Percentiles rank a stretch among this genome's conserved stretches.
Conservation (phyloP, 30 jellyfish, hydroid and myxozoan species). For the Chrysaora quinquecirrha region DNA sequence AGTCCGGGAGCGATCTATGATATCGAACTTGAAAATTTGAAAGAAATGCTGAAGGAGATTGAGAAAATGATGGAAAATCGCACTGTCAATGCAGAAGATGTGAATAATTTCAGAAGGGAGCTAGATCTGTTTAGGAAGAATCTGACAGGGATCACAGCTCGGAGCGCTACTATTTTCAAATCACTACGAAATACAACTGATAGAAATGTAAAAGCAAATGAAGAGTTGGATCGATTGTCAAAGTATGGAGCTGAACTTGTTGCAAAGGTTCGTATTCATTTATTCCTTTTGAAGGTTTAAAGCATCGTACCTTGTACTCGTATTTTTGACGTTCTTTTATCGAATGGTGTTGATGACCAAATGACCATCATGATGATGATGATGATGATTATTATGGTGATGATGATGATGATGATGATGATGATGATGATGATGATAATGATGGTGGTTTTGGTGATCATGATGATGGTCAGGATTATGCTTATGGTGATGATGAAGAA, state of each 20-base stretch:
- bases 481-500: too few species aligned
- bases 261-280: too few species aligned
- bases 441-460: too few species aligned
- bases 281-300: too few species aligned
- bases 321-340: too few species aligned
- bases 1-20: conserved; percentile 87
- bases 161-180: conserved; percentile 58
- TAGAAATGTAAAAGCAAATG: conserved; percentile 57
- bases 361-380: too few species aligned
- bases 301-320: too few species aligned
- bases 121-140: conserved; percentile 63
- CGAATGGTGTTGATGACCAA: too few species aligned
- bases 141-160: conserved; percentile 59
- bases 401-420: too few species aligned
- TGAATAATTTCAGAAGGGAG: conserved; percentile 73
- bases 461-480: too few species aligned
- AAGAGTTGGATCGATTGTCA: conserved; percentile 66
- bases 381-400: too few species aligned
- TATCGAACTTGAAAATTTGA: conserved; percentile 50
- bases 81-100: conserved; percentile 68
- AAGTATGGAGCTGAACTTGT: conserved; percentile 35
- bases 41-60: conserved; percentile 45
- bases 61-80: conserved; percentile 58
- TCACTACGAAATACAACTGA: conserved; percentile 58
- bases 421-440: too few species aligned